Base-by-base conservation (phyloP, 2,797 vertebrate species). In the Liparis tanakae region DNA sequence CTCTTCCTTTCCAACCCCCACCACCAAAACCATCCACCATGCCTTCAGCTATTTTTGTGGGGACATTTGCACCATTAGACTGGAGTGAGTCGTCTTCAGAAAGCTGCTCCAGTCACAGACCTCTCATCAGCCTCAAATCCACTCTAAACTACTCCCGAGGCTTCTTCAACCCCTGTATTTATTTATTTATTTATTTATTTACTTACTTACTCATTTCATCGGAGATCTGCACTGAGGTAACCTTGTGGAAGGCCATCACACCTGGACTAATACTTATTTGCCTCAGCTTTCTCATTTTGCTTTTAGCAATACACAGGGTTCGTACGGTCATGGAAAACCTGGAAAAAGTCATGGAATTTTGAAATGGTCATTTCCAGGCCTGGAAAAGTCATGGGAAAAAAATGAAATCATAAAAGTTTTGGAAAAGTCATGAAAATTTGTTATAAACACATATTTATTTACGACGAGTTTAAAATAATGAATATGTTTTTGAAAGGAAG, bases 1-100 rank as follows among this genome's bases (percentile, higher is more conserved):
- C 14, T 78, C 69, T 67, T 76, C 50, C 50, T 74, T 72, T 59
- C 37, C 41, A 14, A 17, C 37, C n/a, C 51, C 10, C 15, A 71
- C 64, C 50, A 82, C 70, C 79, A 77, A 66, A 79, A 60, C 36
- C 59, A n/a, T 66, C 14, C 58, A 55, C n/a, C n/a, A 39, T 50
- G 43, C 53, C 17, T 67, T 7, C 5, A 37, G 6, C 5, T 51
- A 64, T 37, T 41, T 58, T 17, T 43, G 43, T 30, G 5, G 10
- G 37, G 9, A 72, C 18, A 53, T 67, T 67, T 14, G 10, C 18
- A 65, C 54, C 18, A 20, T 71, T 56, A 53, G n/a, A 57, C 43
- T 53, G 12, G 15, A 36, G 18, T 48, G 71, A 84, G 51, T 65
- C 25, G 39, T 41, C 12, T 41, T 41, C 39, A 41, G 39, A 14